These are phyloP conservation scores for Drosophila nigrodunni DNA, from an alignment of 1,140 invertebrate genomes.

Conservation along the genomic window DNA sequence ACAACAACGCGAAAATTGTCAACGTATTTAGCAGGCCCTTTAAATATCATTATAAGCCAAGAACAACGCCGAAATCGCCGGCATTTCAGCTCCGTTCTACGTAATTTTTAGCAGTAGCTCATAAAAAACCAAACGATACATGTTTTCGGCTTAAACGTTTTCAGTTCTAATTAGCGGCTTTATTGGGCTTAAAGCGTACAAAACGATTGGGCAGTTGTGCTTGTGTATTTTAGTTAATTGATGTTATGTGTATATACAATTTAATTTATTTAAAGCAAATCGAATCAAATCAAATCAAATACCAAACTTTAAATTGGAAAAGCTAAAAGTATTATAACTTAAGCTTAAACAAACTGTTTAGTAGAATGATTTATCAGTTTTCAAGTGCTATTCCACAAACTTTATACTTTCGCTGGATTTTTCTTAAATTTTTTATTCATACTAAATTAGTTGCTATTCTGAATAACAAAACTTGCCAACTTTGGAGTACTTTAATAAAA, in stretches of 20 bases:
- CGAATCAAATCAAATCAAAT: too few relatives aligned
- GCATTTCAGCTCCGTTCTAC: constrained; percentile 46
- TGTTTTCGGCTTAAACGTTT: constrained; percentile 17
- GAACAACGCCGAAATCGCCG: constrained; percentile 35
- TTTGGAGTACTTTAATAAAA: too few relatives aligned
- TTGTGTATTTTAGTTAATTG: not conserved
- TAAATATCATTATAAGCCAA: constrained; percentile 76
- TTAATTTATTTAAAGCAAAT: not conserved
- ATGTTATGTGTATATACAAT: not conserved
- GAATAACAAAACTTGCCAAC: too few relatives aligned
- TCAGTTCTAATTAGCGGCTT: constrained; percentile 35
- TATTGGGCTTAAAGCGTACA: not conserved
- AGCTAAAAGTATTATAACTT: too few relatives aligned
- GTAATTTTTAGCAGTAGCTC: constrained; percentile 73
- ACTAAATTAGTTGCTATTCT: too few relatives aligned
- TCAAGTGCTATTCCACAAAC: too few relatives aligned
- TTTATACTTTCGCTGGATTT: too few relatives aligned
- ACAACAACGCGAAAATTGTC: constrained; percentile 74
- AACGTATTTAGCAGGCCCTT: constrained; percentile 77
- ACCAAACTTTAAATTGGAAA: too few relatives aligned
- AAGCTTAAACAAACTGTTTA: too few relatives aligned
- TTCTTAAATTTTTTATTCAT: too few relatives aligned
- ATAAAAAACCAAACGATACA: constrained; percentile 31
- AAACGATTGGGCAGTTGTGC: not conserved
- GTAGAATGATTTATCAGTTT: too few relatives aligned